Evolutionary conservation across 2,888 invertebrate species (phyloP), one percentile per base, ranked within the genome.

Genomic region (Rhogogaster chlorosoma): DNA sequence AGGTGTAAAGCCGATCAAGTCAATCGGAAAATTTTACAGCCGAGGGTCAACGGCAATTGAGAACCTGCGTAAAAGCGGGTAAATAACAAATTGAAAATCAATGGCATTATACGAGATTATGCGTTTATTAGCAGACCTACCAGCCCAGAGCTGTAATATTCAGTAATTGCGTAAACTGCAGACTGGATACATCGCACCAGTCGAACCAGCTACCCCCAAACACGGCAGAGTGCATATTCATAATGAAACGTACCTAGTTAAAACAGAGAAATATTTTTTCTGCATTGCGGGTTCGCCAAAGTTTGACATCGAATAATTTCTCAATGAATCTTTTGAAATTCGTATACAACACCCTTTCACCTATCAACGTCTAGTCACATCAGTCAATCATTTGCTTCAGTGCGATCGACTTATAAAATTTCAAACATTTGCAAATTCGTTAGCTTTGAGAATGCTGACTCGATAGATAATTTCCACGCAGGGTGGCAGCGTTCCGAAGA

Each of bases 81-180:
- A 88, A 90, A 90, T 90, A 90, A 90, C 90, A 88, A 90, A 90
- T 90, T 89, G 90, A 90, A 89, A 90, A 90, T 90, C 90, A 90
- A 90, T 90, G 89, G 89, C 86, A 89, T 90, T 89, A n/a, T n/a
- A 89, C 88, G 88, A 88, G 89, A 90, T 90, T 90, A 90, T 89
- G 88, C 89, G 88, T 90, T 90, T 90, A 90, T 90, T 89, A 88
- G 88, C 87, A 87, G 89, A 87, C 88, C 87, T 88, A 87, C 89
- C 86, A 87, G 88, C 89, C 89, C 89, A 88, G 88, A 89, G 88
- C 89, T 89, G 88, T 89, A 90, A 90, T 90, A 90, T 90, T 90
- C 89, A 89, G 87, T 90, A 90, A 90, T 90, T 89, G 89, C 88
- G 88, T 90, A 90, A 90, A 89, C 89, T 80, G 80, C 61, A n/a